Evolutionary conservation across 2,797 vertebrate species (phyloP).

Genomic region (Cynopterus sphinx): DNA sequence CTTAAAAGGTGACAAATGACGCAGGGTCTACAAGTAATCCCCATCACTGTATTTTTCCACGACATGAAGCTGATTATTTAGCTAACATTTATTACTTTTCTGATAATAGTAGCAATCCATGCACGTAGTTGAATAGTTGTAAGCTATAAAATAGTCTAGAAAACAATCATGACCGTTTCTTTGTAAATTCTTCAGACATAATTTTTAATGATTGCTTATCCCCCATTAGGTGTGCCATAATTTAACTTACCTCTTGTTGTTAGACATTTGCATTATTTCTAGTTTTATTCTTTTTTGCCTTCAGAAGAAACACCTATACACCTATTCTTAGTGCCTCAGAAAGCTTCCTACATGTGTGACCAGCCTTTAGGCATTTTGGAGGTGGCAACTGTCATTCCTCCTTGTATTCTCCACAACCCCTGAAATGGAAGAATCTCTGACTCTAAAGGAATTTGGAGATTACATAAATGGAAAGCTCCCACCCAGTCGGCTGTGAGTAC

Average conservation of each 20-base stretch:
- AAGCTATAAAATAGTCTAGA: conserved; percentile 13
- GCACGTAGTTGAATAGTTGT: neutral
- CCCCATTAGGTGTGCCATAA: neutral
- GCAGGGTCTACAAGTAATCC: neutral
- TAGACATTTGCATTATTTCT: conserved; percentile 2
- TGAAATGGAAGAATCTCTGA: neutral
- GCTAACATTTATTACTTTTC: conserved; percentile 7
- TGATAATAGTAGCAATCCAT: neutral
- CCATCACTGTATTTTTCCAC: neutral
- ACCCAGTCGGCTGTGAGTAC: neutral
- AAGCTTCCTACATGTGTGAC: neutral
- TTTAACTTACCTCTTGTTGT: conserved; percentile 20
- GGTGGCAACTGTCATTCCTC: neutral
- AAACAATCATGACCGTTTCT: conserved; percentile 28
- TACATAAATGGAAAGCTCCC: neutral
- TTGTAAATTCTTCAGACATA: conserved; percentile 11
- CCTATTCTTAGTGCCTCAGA: conserved; percentile 5
- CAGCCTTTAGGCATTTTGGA: neutral
- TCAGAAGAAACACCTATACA: neutral
- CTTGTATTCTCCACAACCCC: neutral
- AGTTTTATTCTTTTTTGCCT: neutral
- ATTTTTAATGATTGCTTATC: neutral
- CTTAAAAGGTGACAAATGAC: neutral
- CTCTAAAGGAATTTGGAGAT: neutral
- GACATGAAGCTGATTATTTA: neutral